Conservation (phyloP, 2,113 vertebrate species). For the Brachypodius melanocephalos region DNA sequence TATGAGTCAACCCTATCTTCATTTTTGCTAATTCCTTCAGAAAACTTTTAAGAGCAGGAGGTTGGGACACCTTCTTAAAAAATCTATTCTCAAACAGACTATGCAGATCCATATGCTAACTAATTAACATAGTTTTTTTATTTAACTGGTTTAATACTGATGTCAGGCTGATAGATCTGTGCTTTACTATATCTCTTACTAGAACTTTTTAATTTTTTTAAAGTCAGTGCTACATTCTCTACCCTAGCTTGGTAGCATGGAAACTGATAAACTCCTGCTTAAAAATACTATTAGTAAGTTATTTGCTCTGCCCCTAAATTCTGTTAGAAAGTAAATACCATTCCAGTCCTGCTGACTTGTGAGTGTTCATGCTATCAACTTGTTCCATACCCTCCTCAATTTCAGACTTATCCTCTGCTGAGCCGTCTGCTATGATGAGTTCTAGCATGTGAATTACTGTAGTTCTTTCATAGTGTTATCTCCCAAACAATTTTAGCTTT, state of each 20-base stretch:
- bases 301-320: background rate
- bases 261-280: background rate
- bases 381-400: background rate
- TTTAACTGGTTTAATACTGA: background rate
- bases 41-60: background rate
- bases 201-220: background rate
- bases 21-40: background rate
- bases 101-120: background rate
- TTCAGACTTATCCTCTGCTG: background rate
- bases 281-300: background rate
- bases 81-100: background rate
- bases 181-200: background rate
- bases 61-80: background rate
- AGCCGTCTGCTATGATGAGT: background rate
- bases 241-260: background rate
- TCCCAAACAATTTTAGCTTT: background rate
- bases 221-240: background rate
- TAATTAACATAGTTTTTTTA: background rate
- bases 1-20: background rate
- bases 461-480: background rate
- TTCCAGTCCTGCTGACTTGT: background rate
- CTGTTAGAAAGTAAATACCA: background rate
- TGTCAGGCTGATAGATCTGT: background rate
- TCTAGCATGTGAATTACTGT: background rate
- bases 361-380: background rate